phyloP scores from a whole-genome alignment of 2,888 invertebrate species.

The Caenorhabditis zanzibari region DNA sequence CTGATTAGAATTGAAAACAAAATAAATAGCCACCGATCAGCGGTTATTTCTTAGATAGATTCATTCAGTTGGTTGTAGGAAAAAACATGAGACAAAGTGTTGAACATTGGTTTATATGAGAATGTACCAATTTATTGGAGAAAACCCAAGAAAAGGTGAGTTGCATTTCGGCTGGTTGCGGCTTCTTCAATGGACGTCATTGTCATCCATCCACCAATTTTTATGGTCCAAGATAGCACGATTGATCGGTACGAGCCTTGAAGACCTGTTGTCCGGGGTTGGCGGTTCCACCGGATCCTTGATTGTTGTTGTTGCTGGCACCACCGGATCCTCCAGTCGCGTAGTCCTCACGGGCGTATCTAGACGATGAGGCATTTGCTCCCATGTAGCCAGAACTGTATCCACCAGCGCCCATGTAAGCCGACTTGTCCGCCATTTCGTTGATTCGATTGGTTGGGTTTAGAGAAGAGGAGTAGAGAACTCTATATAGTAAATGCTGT shows the following conservation, averaged over 20 bases:
- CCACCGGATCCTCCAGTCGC: slow-evolving; percentile 50
- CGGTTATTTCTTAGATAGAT: too few species aligned
- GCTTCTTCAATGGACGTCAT: slow-evolving; percentile 4
- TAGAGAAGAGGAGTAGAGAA: background rate
- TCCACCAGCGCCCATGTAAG: slow-evolving; percentile 62
- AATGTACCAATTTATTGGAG: slow-evolving; percentile 1
- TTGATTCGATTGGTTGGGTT: slow-evolving; percentile 38
- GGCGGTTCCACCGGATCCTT: slow-evolving; percentile 25
- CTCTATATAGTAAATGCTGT: too few species aligned
- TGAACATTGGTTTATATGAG: too few species aligned
- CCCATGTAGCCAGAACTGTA: slow-evolving; percentile 62
- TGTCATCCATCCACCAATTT: background rate
- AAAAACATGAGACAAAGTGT: too few species aligned
- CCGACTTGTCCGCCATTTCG: slow-evolving; percentile 54
- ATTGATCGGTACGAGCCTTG: slow-evolving; percentile 64
- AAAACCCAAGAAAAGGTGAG: slow-evolving; percentile 3
- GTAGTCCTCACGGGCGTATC: slow-evolving; percentile 59
- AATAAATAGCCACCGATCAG: too few species aligned
- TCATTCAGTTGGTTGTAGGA: too few species aligned
- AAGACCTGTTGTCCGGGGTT: slow-evolving; percentile 55
- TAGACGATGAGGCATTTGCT: slow-evolving; percentile 51
- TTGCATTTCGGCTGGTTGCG: slow-evolving; percentile 23
- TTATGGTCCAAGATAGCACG: slow-evolving; percentile 57
- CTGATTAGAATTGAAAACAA: too few species aligned
- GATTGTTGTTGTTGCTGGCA: slow-evolving; percentile 13